A percentile compares a stretch with the other conserved stretches of the same genome.
These are phyloP conservation scores for Hirtodrosophila cameraria DNA, from an alignment of 2,888 invertebrate genomes.

Conservation along the genomic window DNA sequence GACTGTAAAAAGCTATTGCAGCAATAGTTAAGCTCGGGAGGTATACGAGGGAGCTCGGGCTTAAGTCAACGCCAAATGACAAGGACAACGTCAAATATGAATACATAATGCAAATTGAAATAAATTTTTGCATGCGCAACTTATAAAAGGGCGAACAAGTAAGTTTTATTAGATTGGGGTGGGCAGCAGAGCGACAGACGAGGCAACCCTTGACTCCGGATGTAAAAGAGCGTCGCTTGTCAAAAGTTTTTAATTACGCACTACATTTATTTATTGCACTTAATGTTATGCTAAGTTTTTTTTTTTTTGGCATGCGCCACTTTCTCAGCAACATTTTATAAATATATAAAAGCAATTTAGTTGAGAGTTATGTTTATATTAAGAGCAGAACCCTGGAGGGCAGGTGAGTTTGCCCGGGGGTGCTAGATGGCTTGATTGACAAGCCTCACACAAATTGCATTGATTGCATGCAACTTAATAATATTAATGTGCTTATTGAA, in stretches of 20 bases:
- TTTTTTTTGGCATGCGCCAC: constrained; percentile 1
- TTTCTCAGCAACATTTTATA: constrained; percentile 18
- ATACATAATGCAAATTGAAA: constrained; percentile 65
- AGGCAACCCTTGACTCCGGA: constrained; percentile 13
- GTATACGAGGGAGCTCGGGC: constrained; percentile 3
- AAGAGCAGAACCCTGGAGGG: not conserved
- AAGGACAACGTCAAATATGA: constrained; percentile 35
- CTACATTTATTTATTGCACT: constrained; percentile 56
- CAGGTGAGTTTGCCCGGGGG: not conserved
- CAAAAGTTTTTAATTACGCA: constrained; percentile 51
- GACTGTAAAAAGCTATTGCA: constrained; percentile 20
- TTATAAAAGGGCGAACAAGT: constrained; percentile 40
- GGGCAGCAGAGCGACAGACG: constrained; percentile 22
- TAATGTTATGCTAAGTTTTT: constrained; percentile 1
- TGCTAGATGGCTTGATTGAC: constrained; percentile 34
- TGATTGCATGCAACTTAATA: constrained; percentile 68
- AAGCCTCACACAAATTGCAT: constrained; percentile 58
- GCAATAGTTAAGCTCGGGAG: constrained; percentile 15
- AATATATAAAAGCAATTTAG: constrained; percentile 39
- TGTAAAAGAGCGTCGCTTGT: constrained; percentile 22
- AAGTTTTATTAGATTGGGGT: constrained; percentile 27
- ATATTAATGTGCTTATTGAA: constrained; percentile 56
- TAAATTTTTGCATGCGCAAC: constrained; percentile 66
- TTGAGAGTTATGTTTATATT: constrained; percentile 4
- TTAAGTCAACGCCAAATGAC: too few relatives aligned